Percentiles rank a stretch among this genome's conserved stretches.
phyloP scores from a whole-genome alignment of 2,113 vertebrate species.

The Ptychochromis oligacanthus region DNA sequence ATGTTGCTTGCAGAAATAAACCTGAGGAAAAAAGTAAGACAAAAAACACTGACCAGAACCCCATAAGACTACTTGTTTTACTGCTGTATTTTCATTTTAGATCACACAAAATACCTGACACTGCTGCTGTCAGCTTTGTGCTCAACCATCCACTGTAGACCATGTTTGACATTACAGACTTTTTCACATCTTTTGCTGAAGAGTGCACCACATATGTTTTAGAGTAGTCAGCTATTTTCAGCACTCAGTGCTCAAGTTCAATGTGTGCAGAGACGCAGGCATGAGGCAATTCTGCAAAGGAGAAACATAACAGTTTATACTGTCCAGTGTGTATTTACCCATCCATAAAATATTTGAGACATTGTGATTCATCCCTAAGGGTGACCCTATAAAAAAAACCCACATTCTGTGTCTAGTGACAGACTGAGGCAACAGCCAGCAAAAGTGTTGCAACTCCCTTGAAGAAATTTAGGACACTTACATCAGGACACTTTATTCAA shows the following conservation, averaged over 20 bases:
- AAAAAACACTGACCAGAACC: slow-evolving; percentile 26
- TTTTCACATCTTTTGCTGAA: slow-evolving; percentile 40
- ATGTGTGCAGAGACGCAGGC: slow-evolving; percentile 42
- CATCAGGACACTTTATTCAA: slow-evolving; percentile 48
- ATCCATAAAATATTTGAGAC: slow-evolving; percentile 41
- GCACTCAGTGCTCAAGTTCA: slow-evolving; percentile 32
- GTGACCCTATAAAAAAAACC: slow-evolving; percentile 47
- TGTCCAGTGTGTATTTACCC: slow-evolving; percentile 42
- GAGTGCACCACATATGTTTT: slow-evolving; percentile 43
- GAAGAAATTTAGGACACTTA: slow-evolving; percentile 57
- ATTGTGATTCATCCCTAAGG: slow-evolving; percentile 55
- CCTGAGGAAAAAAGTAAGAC: neutral
- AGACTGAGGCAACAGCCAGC: slow-evolving; percentile 66
- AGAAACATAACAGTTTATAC: slow-evolving; percentile 42
- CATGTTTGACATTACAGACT: slow-evolving; percentile 23
- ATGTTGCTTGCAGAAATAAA: neutral
- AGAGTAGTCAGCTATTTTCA: slow-evolving; percentile 63
- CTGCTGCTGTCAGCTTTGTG: slow-evolving; percentile 33
- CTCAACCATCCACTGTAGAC: slow-evolving; percentile 15
- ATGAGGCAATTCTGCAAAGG: slow-evolving; percentile 61
- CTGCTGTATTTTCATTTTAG: slow-evolving; percentile 31
- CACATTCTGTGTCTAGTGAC: slow-evolving; percentile 37
- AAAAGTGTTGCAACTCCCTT: slow-evolving; percentile 62
- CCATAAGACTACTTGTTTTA: neutral
- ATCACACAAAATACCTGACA: slow-evolving; percentile 41